Evolutionary conservation across 2,113 vertebrate genomes (phyloP).

Genomic region (Trichomycterus rosablanca): DNA sequence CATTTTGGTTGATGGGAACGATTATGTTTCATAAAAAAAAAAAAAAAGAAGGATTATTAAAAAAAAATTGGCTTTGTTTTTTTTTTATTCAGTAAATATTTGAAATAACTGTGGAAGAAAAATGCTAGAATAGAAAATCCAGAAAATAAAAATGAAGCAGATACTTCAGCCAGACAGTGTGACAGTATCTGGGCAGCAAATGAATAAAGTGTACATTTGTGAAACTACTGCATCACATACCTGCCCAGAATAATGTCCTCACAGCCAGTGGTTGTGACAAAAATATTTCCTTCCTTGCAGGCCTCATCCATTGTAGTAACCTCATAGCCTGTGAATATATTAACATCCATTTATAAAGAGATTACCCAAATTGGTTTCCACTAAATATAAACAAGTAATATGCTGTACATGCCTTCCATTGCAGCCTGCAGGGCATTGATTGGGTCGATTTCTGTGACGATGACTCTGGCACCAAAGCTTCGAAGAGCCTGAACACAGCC

Average conservation of each 20-base stretch:
- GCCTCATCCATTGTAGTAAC: conserved; percentile 98
- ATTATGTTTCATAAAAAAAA: too few species aligned
- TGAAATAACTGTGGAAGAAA: too few species aligned
- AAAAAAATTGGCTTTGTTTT: background rate
- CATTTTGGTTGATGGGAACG: too few species aligned
- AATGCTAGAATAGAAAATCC: too few species aligned
- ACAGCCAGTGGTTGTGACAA: conserved; percentile 96
- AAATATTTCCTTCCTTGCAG: conserved; percentile 92
- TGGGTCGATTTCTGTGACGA: conserved; percentile 93
- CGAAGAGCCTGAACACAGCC: conserved; percentile 92
- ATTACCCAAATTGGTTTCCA: background rate
- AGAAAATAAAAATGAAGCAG: too few species aligned
- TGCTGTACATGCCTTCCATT: conserved; percentile 80
- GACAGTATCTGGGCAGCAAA: background rate
- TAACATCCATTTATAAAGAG: background rate
- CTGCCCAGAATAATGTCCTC: conserved; percentile 85
- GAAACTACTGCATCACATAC: conserved; percentile 56
- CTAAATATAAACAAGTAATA: background rate
- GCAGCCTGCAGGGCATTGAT: conserved; percentile 95
- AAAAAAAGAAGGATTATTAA: too few species aligned
- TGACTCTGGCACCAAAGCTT: conserved; percentile 88
- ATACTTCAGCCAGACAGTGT: too few species aligned
- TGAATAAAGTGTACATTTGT: background rate
- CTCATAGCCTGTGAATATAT: conserved; percentile 78
- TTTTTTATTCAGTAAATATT: background rate